phyloP scores from a whole-genome alignment of 2,113 vertebrate genomes.

The Abramis brama region DNA sequence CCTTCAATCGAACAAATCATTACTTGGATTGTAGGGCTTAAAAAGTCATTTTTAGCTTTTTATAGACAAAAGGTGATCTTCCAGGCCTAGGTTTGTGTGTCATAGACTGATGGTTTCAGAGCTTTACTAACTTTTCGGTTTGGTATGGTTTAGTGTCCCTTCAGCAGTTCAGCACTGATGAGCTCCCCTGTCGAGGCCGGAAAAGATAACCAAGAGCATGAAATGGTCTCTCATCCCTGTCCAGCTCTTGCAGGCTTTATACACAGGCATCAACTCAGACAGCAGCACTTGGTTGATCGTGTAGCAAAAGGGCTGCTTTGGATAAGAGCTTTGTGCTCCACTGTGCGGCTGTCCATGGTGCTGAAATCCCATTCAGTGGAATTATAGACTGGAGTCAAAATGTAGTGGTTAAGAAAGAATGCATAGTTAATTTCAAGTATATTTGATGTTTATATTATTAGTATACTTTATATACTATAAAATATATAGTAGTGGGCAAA shows the following conservation, averaged over 20 bases:
- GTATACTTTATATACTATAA: background rate
- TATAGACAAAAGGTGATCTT: background rate
- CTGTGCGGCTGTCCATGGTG: constrained; percentile 23
- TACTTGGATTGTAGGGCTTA: background rate
- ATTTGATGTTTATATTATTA: background rate
- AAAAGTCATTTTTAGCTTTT: background rate
- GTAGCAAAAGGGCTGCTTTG: background rate
- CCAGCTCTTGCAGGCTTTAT: constrained; percentile 37
- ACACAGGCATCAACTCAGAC: constrained; percentile 20
- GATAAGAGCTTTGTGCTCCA: constrained; percentile 26
- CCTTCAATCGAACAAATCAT: background rate
- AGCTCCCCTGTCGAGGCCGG: background rate
- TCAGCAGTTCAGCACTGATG: constrained; percentile 37
- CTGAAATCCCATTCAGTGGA: constrained; percentile 36
- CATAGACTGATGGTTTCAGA: constrained; percentile 17
- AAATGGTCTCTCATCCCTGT: constrained; percentile 47
- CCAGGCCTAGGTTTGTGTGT: background rate
- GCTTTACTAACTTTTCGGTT: background rate
- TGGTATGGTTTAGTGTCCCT: constrained; percentile 37
- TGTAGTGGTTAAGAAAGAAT: background rate
- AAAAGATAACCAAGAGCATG: constrained; percentile 34
- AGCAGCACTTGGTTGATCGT: constrained; percentile 26
- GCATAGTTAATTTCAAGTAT: background rate
- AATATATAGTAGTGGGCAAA: background rate
- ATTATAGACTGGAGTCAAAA: background rate